Conservation (phyloP, 2,797 vertebrate species). For the Pteropus rufus region DNA sequence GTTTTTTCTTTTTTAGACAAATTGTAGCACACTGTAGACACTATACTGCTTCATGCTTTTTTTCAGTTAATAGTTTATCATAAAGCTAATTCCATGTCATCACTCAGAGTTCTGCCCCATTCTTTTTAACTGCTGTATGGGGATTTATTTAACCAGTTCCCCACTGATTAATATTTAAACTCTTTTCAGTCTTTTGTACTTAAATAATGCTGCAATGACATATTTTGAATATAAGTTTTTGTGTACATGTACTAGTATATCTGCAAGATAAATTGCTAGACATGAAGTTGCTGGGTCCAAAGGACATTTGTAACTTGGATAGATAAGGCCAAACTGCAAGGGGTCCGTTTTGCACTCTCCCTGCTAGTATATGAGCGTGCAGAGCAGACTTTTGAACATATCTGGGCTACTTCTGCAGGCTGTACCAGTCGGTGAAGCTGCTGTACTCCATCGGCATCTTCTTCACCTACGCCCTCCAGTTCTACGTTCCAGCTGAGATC, state of each 20-base stretch:
- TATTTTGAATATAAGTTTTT: neutral
- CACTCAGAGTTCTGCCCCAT: neutral
- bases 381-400: neutral
- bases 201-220: neutral
- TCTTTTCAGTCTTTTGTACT: neutral
- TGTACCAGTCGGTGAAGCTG: constrained; percentile 95
- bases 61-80: neutral
- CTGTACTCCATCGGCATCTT: constrained; percentile 96
- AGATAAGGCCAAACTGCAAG: accelerated
- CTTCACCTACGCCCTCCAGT: constrained; percentile 96
- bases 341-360: neutral
- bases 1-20: neutral
- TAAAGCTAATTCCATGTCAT: neutral
- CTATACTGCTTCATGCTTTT: neutral
- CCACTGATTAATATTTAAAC: neutral
- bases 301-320: neutral
- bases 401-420: constrained; percentile 81
- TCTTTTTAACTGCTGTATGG: neutral
- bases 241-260: neutral
- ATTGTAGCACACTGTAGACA: neutral
- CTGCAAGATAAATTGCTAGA: neutral
- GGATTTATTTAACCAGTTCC: neutral
- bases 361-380: neutral
- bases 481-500: constrained; percentile 96
- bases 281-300: neutral